Evolutionary conservation across 2,113 vertebrate genomes (phyloP).

Genomic region (Crypturellus undulatus): DNA sequence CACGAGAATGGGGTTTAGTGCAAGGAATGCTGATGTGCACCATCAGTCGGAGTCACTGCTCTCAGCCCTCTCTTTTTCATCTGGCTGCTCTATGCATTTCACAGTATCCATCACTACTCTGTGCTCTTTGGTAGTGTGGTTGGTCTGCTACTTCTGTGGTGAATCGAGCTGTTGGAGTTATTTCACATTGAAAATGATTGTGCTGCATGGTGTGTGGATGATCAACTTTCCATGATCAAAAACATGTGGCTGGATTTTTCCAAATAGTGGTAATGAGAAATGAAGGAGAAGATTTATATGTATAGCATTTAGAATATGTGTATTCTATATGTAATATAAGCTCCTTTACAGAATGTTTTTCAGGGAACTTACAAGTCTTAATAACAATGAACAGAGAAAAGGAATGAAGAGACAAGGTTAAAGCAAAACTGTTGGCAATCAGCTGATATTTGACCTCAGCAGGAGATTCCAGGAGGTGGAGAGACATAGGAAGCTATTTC

Average conservation of each 20-base stretch:
- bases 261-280: background rate
- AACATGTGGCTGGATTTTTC: background rate
- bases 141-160: background rate
- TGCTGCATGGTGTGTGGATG: too few relatives aligned
- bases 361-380: constrained; percentile 26
- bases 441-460: constrained; percentile 36
- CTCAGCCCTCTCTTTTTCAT: background rate
- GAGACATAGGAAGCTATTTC: background rate
- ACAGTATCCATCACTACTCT: background rate
- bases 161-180: background rate
- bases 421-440: background rate
- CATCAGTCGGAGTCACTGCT: background rate
- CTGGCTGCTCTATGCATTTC: background rate
- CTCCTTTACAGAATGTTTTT: constrained; percentile 53
- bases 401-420: constrained; percentile 60
- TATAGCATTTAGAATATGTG: background rate
- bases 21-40: background rate
- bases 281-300: background rate
- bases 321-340: background rate
- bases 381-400: constrained; percentile 48
- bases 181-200: background rate
- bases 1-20: background rate
- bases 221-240: too few relatives aligned
- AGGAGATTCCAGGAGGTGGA: background rate
- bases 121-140: background rate